Evolutionary conservation across 2,113 vertebrate species (phyloP).

Genomic region (Macquaria australasica): DNA sequence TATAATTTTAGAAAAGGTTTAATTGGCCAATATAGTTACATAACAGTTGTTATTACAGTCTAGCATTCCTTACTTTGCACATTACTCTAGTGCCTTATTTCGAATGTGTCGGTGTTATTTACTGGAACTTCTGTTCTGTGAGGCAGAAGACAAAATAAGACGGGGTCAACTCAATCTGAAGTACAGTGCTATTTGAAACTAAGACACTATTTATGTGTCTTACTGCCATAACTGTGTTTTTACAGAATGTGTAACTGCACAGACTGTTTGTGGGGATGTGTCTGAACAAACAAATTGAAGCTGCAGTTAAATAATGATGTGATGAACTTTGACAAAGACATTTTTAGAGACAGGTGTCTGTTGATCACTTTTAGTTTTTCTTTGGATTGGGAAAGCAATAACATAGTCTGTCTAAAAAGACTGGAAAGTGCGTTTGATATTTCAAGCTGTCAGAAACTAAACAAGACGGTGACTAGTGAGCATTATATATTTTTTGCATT

Average conservation of each 20-base stretch:
- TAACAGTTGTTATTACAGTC: slow-evolving; percentile 24
- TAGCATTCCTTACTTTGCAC: slow-evolving; percentile 36
- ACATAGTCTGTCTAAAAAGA: neutral
- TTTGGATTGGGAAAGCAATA: neutral
- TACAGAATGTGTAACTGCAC: neutral
- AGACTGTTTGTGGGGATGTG: neutral
- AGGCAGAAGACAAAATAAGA: neutral
- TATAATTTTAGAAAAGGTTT: slow-evolving; percentile 42
- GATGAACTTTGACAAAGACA: neutral
- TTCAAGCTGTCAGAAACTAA: neutral
- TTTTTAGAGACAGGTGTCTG: neutral
- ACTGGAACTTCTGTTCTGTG: neutral
- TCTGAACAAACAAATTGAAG: neutral
- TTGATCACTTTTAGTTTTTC: neutral
- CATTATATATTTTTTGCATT: neutral
- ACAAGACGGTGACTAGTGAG: neutral
- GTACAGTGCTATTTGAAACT: neutral
- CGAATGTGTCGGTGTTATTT: slow-evolving; percentile 5
- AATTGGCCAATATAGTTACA: slow-evolving; percentile 56
- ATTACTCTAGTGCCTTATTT: slow-evolving; percentile 24
- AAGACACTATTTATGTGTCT: neutral
- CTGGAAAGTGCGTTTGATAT: neutral
- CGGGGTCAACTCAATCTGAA: neutral
- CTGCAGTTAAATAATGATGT: too few relatives aligned
- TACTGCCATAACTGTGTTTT: neutral